Evolutionary conservation across 2,797 vertebrate genomes (phyloP).

Genomic region (Pygocentrus nattereri): DNA sequence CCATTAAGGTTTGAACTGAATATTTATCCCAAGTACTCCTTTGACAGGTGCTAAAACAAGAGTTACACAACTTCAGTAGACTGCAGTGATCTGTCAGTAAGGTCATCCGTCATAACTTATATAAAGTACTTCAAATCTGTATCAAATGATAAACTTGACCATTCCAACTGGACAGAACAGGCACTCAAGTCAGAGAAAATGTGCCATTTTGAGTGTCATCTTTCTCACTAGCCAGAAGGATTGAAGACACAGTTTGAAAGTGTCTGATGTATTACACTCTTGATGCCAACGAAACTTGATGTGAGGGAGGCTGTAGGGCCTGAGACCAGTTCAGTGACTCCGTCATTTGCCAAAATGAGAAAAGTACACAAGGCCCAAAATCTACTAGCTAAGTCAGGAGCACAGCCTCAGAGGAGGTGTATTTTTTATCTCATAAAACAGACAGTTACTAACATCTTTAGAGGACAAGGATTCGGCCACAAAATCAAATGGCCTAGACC

Average conservation of each 20-base stretch:
- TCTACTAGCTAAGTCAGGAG: slow-evolving; percentile 13
- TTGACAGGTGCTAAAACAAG: background rate
- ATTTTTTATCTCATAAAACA: slow-evolving; percentile 37
- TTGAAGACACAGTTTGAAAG: slow-evolving; percentile 14
- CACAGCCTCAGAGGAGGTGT: slow-evolving; percentile 37
- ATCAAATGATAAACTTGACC: slow-evolving; percentile 3
- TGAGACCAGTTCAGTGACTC: slow-evolving; percentile 28
- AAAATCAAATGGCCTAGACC: slow-evolving; percentile 21
- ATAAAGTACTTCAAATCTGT: slow-evolving; percentile 7
- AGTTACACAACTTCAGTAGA: background rate
- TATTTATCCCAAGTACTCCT: too few species aligned
- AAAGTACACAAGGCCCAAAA: background rate
- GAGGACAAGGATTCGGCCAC: slow-evolving; percentile 29
- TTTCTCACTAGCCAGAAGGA: slow-evolving; percentile 49
- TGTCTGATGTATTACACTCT: slow-evolving; percentile 34
- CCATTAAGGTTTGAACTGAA: background rate
- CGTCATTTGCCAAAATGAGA: slow-evolving; percentile 10
- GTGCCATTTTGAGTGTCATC: slow-evolving; percentile 30
- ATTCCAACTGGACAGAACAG: background rate
- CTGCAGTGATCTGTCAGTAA: background rate
- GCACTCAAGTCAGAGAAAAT: slow-evolving; percentile 26
- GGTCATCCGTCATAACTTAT: background rate
- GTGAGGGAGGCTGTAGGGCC: slow-evolving; percentile 4
- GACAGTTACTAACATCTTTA: slow-evolving; percentile 8
- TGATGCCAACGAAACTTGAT: slow-evolving; percentile 29